Conservation (phyloP, 2,113 vertebrate genomes). For the Taurulus bubalis region DNA sequence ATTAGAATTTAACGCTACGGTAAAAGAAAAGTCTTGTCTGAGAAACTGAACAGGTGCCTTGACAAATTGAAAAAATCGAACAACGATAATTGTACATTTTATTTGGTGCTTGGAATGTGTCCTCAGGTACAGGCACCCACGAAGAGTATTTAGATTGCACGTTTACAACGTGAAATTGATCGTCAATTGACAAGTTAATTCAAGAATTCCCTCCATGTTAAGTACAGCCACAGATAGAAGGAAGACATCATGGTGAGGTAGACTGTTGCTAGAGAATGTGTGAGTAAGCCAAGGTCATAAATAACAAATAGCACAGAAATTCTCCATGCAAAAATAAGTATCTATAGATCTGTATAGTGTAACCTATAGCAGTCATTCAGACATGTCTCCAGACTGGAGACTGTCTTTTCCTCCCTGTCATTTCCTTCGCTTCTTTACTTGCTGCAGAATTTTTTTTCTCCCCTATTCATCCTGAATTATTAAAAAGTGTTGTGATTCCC, state of each 20-base stretch:
- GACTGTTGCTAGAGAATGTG: conserved; percentile 15
- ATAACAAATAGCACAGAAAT: conserved; percentile 32
- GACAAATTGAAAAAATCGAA: conserved; percentile 60
- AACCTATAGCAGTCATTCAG: conserved; percentile 36
- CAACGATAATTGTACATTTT: conserved; percentile 37
- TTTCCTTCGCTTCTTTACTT: conserved; percentile 71
- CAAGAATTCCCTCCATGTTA: conserved; percentile 2
- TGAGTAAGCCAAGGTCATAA: conserved; percentile 30
- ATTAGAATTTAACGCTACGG: conserved; percentile 50
- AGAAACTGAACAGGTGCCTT: conserved; percentile 32
- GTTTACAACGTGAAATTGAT: conserved; percentile 7
- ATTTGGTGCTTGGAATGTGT: conserved; percentile 28
- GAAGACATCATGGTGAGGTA: conserved; percentile 1
- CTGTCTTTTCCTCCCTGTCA: conserved; percentile 56
- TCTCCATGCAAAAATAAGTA: conserved; percentile 20
- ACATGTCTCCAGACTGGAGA: conserved; percentile 33
- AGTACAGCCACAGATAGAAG: conserved; percentile 19
- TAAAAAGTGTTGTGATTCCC: conserved; percentile 88
- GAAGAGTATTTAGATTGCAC: conserved; percentile 3
- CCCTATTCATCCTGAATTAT: conserved; percentile 86
- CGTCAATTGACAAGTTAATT: background rate
- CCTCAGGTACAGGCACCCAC: background rate
- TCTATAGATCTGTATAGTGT: conserved; percentile 17
- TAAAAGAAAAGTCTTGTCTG: conserved; percentile 33
- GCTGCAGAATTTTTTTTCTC: conserved; percentile 73